Conservation (phyloP, 2,797 vertebrate genomes). For the Phylloscopus collybita region DNA sequence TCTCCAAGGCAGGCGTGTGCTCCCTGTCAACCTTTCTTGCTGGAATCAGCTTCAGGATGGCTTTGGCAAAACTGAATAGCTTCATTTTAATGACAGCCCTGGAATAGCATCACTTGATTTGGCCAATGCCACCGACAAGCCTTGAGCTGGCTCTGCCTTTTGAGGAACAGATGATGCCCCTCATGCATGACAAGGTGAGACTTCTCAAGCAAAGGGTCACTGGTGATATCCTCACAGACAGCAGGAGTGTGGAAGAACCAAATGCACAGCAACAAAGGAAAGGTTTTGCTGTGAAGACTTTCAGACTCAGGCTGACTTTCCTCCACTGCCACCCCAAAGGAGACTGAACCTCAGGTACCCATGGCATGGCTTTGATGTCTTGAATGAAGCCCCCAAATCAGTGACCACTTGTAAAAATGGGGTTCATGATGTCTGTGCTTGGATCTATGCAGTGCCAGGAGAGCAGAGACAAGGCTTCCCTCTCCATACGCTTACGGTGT, state of each 20-base stretch:
- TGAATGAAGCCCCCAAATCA: background rate
- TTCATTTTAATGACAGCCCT: background rate
- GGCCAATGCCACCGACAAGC: background rate
- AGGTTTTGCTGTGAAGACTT: background rate
- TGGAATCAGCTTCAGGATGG: background rate
- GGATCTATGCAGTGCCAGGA: background rate
- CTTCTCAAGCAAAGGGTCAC: background rate
- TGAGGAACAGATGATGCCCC: background rate
- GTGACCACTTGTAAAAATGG: background rate
- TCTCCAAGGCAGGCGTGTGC: constrained; percentile 1
- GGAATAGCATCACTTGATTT: background rate
- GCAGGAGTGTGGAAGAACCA: background rate
- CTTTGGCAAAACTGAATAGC: background rate
- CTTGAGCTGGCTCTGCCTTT: background rate
- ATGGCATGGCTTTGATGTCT: fast-evolving
- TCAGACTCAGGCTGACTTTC: background rate
- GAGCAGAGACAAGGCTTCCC: background rate
- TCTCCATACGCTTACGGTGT: background rate
- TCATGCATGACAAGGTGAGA: background rate
- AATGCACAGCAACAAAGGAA: background rate
- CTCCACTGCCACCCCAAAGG: background rate
- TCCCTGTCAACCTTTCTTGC: constrained; percentile 32
- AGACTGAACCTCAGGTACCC: background rate
- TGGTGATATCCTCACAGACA: background rate
- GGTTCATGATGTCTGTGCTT: background rate